Base-by-base conservation (phyloP, 2,113 vertebrate genomes). In the Cyrtonyx montezumae region DNA sequence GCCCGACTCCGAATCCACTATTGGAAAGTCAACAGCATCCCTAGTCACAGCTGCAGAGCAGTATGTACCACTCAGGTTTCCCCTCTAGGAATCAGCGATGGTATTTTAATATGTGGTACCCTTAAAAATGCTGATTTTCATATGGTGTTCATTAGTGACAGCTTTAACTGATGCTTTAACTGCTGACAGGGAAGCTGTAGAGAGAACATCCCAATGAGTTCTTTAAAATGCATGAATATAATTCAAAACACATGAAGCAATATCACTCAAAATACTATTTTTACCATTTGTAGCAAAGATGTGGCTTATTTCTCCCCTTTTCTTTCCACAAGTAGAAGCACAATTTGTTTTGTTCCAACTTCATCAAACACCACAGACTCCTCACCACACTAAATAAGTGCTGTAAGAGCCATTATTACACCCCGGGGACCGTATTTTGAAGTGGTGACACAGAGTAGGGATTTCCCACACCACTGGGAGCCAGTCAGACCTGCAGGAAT, bases 151-250 rank as follows among this genome's bases (percentile, higher is more conserved):
- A 86, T 86, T 90, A 94, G 51, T 92, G 82, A 95, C 76, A 93
- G 84, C 68, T 96, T 40, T 40, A 40, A 40, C 71, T 94, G 89
- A 96, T 85, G 87, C 48, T 93, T 96, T 95, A 94, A 95, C 92
- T 96, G 91, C 79, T 95, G 91, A 37, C 87, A 94, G 30, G 26
- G 45, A 65, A 92, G 79, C 91, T 92, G 61, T 28, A 80, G 65
- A 92, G 46, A 91, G 89, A 87, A 88, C 51, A 88, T 80, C 28
- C n/a, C 68, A 91, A 94, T 83, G 73, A 92, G 89, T 67, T 92
- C 73, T 95, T 91, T 67, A 94, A 92, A 94, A 92, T 32, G 84
- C 43, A 78, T 70, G 40, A 94, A 95, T 43, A 91, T 63, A 53
- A 53, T 53, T 53, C 26, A 30, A 53, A 53, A 53, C 16, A 53